Percentiles rank a stretch among this genome's conserved stretches.
phyloP scores from a whole-genome alignment of 1,140 invertebrate species.

The Laupala kohalensis region DNA sequence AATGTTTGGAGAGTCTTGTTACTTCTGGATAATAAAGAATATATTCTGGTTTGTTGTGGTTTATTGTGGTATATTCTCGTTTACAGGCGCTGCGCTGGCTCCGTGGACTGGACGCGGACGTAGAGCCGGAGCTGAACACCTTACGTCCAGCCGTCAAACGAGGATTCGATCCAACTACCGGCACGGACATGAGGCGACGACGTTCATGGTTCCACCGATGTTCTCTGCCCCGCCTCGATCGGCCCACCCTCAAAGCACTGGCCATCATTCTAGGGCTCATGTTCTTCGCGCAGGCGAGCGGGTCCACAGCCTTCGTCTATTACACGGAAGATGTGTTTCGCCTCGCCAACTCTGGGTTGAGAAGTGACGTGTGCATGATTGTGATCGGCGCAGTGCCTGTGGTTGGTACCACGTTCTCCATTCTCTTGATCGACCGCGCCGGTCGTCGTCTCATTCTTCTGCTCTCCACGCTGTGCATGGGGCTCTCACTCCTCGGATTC shows the following conservation, averaged over 20 bases:
- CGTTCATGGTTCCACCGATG: background rate
- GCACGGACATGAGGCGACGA: too few species aligned
- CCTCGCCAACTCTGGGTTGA: slow-evolving; percentile 24
- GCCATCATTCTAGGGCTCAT: slow-evolving; percentile 30
- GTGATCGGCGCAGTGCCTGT: slow-evolving; percentile 28
- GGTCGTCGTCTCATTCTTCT: slow-evolving; percentile 23
- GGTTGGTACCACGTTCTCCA: slow-evolving; percentile 22
- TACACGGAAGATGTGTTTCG: slow-evolving; percentile 33
- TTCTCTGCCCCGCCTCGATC: background rate
- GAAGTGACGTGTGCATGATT: slow-evolving; percentile 24
- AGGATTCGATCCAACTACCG: too few species aligned
- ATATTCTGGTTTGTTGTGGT: too few species aligned
- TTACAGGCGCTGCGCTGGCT: background rate
- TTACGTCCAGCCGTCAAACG: background rate
- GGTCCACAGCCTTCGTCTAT: slow-evolving; percentile 34
- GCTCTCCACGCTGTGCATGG: slow-evolving; percentile 17
- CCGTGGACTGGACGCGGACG: background rate
- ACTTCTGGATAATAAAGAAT: too few species aligned
- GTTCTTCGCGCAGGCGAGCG: slow-evolving; percentile 33
- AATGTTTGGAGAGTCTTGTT: too few species aligned
- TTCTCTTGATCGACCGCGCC: slow-evolving; percentile 26
- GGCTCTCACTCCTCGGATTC: slow-evolving; percentile 13
- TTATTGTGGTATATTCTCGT: too few species aligned
- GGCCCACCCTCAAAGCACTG: slow-evolving; percentile 24
- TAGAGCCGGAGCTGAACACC: background rate